Base-by-base conservation (phyloP, 2,797 vertebrate species). In the Chromobotia macracanthus region DNA sequence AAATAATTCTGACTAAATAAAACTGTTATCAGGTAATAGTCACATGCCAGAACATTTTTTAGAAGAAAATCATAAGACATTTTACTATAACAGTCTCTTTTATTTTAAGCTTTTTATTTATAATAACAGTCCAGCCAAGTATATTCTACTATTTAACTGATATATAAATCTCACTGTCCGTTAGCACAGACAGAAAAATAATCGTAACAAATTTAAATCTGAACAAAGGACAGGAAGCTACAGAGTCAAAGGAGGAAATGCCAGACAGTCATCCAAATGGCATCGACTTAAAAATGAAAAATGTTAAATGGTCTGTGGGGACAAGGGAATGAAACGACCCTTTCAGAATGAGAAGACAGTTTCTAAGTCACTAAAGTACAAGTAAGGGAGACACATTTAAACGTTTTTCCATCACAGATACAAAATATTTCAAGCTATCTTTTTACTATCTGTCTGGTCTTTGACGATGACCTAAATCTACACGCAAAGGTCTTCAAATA, bases 301-400 rank as follows among this genome's bases (percentile, higher is more conserved):
- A 61, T 74, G 58, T 80, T 53, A 80, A 76, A 77, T 71, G 50
- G 16, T 75, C 48, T 63, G 68, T 41, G 31, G 35, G 63, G 73
- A 75, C 21, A 4, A 53, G 15, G 35, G 9, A 48, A 75, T 44
- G 21, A 44, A 75, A 64, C 25, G 44, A 58, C 35, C 64, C 48
- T 38, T 38, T 64, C 58, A 38, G 7, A 64, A n/a, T n/a, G 28
- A 64, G 1, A 64, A 64, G 28, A 38, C 61, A 0, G 28, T 38
- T 31, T 64, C 23, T 61, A 53, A 55, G 41, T 53, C 13, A 38
- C 15, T 18, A 16, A 23, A 63, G 46, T 48, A 3, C 41, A 16
- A 12, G 18, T 50, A 2, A 13, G 58, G 15, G 51, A 23, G 46
- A 73, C 5, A 65, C n/a, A 38, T 38, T 41, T 41, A 41, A 46